These are phyloP conservation scores for Xanthorhoe spadicearia DNA, from an alignment of 2,888 invertebrate genomes.

Conservation along the genomic window DNA sequence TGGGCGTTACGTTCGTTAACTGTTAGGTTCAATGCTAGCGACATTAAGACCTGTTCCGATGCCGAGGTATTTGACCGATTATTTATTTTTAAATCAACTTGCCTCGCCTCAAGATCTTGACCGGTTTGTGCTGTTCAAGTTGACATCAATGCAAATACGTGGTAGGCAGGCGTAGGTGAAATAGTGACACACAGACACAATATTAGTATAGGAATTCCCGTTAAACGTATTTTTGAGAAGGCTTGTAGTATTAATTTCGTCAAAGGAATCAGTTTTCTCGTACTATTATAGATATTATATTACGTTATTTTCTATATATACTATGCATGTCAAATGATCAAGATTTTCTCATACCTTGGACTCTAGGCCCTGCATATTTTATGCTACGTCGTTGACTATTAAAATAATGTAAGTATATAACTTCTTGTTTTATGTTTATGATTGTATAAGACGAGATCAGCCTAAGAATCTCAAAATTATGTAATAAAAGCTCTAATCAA, in stretches of 20 bases:
- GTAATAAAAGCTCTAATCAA: neutral
- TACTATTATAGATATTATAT: neutral
- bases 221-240: slow-evolving; percentile 38
- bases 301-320: slow-evolving; percentile 1
- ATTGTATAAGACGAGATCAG: neutral
- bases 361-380: slow-evolving; percentile 23
- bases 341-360: slow-evolving; percentile 31
- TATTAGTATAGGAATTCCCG: slow-evolving; percentile 33
- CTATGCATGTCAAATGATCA: slow-evolving; percentile 6
- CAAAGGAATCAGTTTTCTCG: slow-evolving; percentile 11
- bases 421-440: neutral
- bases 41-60: slow-evolving; percentile 45
- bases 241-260: neutral
- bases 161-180: slow-evolving; percentile 25
- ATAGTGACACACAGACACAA: slow-evolving; percentile 42
- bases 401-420: neutral
- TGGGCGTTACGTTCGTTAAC: slow-evolving; percentile 40
- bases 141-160: slow-evolving; percentile 42
- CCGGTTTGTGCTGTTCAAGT: slow-evolving; percentile 39
- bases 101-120: slow-evolving; percentile 32
- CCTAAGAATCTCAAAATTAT: neutral
- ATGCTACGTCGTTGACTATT: slow-evolving; percentile 6
- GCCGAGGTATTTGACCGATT: slow-evolving; percentile 55
- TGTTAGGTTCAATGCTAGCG: slow-evolving; percentile 41
- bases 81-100: slow-evolving; percentile 44